Evolutionary conservation across 2,797 vertebrate species (phyloP), one percentile per base, ranked within the genome.

Genomic region (Brachyalestes nurse): DNA sequence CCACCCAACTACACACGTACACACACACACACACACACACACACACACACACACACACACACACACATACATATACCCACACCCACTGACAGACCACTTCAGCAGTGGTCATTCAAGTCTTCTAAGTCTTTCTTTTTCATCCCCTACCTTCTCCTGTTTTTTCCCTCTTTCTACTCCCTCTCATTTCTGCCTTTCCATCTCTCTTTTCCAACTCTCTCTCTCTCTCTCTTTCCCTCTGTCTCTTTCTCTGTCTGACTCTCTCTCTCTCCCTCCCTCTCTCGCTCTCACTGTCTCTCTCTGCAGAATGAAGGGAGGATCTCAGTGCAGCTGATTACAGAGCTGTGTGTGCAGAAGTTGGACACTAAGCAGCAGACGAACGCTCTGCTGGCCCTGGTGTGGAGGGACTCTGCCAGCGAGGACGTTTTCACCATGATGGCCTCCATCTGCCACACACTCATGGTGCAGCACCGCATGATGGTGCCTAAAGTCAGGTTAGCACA

Each of bases 391-490:
- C 94, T 99, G 94, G 98, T 99, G 60, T 98, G 98, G 98, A 95
- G 97, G 86, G 98, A 99, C 86, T 96, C 97, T 0, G 98, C 97
- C 84, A 96, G 97, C 28, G 98, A 99, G 88, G 97, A 98, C 80
- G 94, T 98, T 77, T 99, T 99, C 89, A 98, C 98, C 8, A 93
- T 96, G 91, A 99, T 99, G 97, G 97, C 98, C 0, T 97, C 96
- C 19, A 95, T 99, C 90, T 99, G 98, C 90, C 98, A 99, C 93
- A 98, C 97, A 0, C 93, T 99, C 6, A 99, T 99, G 98, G 98
- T 98, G 75, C 97, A 99, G 89, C 98, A 99, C 88, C 96, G 97
- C 84, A 96, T 99, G 93, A 96, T 98, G 96, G 98, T 99, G 91
- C 98, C 98, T 61, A 97, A 95, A 96, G 97, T 98, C 95, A 98